Evolutionary conservation across 2,113 vertebrate species (phyloP), one percentile per base, ranked within the genome.

Genomic region (Pipra filicauda): DNA sequence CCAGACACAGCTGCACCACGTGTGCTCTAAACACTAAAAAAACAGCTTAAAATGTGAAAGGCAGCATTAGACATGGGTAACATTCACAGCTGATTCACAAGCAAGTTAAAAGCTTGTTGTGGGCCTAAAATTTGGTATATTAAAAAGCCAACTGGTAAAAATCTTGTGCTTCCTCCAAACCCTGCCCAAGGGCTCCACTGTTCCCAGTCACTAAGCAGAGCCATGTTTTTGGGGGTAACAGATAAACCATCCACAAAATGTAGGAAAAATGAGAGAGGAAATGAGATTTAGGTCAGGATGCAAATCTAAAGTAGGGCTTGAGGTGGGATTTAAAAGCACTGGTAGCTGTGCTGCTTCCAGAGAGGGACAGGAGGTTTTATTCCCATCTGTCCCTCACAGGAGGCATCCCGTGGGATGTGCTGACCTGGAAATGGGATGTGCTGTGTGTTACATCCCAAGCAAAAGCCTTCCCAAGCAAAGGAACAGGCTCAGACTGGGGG

Each of bases 201-300:
- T 6, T 49, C 61, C 52, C 85, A 14, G 49, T 12, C 55, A 12
- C 11, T 1, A 2, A 66, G 73, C 22, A 22, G 41, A 61, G 54
- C 5, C 2, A 30, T 0, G 1, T 18, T 24, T 49, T 4, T 11
- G n/a, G 43, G 8, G 39, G 8, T 11, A 21, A 37, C 1, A 46
- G 57, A 51, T 5, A 51, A 85, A 95, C 70, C 11, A 4, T 11
- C 55, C 46, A 13, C 3, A 62, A 84, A 95, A 57, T 0, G 9
- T 46, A 28, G 41, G 46, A 15, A 59, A 85, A 83, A 24, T 0
- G 16, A 77, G 41, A 0, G 4, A 39, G n/a, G 21, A 57, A 59
- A n/a, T 5, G 73, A 48, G 46, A 41, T 31, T 69, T 4, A 19
- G 43, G 21, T 9, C 4, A 30, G 70, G 43, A 24, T 17, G 62